Conservation (phyloP, 2,797 vertebrate species). For the Hemitrygon akajei region DNA sequence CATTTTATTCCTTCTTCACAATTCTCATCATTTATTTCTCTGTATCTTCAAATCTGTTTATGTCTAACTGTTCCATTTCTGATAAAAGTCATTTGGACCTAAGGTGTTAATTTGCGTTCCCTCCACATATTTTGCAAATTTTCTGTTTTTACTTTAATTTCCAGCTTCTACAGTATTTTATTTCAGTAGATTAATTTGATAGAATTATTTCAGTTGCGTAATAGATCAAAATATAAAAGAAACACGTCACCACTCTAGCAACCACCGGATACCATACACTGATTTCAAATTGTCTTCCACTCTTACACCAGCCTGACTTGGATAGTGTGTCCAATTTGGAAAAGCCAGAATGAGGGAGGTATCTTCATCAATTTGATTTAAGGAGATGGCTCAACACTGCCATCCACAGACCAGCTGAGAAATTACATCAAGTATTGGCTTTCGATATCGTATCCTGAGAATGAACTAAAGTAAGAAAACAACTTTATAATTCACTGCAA, state of each 20-base stretch:
- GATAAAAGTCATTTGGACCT: no score
- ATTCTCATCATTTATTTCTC: no score
- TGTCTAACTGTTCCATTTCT: no score
- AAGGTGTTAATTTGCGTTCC: no score
- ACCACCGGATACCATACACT: background rate
- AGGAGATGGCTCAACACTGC: background rate
- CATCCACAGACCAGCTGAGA: background rate
- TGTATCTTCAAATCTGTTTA: no score
- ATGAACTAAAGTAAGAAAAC: background rate
- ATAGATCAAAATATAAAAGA: background rate
- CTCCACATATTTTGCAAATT: no score
- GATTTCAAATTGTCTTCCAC: background rate
- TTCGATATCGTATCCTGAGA: background rate
- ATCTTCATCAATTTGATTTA: background rate
- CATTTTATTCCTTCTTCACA: no score
- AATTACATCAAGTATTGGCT: background rate
- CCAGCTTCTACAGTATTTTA: no score
- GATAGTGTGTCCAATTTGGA: background rate
- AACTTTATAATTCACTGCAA: background rate
- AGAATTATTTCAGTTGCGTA: no score
- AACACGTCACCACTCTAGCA: no score
- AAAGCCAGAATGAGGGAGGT: background rate
- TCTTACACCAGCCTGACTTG: background rate
- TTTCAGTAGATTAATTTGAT: no score
- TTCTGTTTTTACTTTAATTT: no score